These are phyloP conservation scores for Prunella strophiata DNA, from an alignment of 2,797 vertebrate genomes.

Conservation along the genomic window DNA sequence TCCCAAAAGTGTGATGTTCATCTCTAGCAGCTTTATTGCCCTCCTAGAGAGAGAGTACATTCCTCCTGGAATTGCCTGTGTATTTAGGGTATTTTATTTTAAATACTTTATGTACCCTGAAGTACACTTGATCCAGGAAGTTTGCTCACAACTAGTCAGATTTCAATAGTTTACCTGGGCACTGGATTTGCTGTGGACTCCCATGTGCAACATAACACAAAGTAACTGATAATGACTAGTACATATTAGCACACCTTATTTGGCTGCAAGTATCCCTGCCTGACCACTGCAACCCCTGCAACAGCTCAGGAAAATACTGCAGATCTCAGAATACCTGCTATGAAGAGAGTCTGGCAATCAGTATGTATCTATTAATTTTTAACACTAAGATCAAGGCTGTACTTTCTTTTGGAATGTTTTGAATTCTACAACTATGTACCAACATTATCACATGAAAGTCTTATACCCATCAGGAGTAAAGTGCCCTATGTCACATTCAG, in stretches of 20 bases:
- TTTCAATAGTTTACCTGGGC: fast-evolving
- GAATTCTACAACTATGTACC: background rate
- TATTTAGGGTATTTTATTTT: background rate
- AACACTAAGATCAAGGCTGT: background rate
- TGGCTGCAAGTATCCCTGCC: background rate
- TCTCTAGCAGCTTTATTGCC: background rate
- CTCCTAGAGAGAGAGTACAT: background rate
- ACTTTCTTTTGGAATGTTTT: background rate
- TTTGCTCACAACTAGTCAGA: background rate
- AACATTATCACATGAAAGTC: background rate
- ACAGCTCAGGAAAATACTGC: background rate
- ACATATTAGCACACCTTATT: background rate
- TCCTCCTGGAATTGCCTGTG: background rate
- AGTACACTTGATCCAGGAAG: background rate
- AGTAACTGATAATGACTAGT: background rate
- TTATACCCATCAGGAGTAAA: background rate
- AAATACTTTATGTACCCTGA: background rate
- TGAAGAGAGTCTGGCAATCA: background rate
- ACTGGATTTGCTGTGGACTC: background rate
- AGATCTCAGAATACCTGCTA: background rate
- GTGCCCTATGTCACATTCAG: background rate
- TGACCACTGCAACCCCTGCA: background rate
- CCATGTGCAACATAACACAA: background rate
- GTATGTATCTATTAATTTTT: background rate
- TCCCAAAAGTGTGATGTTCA: background rate